phyloP scores from a whole-genome alignment of 2,113 vertebrate genomes.

The Strigops habroptila region DNA sequence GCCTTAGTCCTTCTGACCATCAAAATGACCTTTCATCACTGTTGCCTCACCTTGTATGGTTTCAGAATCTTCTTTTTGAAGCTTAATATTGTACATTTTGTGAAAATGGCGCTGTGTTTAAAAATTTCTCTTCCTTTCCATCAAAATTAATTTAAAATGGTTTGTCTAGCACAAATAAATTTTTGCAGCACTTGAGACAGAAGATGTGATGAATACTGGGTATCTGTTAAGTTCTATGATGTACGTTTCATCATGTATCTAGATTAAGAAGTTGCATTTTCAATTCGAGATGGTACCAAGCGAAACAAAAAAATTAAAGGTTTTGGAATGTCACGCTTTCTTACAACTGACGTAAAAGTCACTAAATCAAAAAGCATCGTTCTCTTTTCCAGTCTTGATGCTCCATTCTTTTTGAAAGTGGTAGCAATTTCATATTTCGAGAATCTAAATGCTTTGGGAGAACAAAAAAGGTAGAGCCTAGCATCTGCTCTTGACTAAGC shows the following conservation, averaged over 20 bases:
- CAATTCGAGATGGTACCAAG: neutral
- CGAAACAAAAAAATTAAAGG: neutral
- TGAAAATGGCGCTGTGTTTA: neutral
- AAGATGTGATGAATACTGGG: neutral
- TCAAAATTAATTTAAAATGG: neutral
- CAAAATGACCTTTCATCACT: neutral
- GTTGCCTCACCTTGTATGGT: neutral
- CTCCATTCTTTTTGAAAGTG: neutral
- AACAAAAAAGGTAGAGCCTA: neutral
- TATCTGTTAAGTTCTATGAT: neutral
- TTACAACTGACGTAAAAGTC: neutral
- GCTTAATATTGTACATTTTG: neutral
- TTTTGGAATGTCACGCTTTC: neutral
- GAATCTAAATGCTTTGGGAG: neutral
- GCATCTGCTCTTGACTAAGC: neutral
- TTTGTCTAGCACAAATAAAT: neutral
- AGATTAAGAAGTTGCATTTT: neutral
- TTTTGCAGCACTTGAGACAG: neutral
- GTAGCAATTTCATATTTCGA: neutral
- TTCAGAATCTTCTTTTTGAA: neutral
- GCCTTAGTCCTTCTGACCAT: neutral
- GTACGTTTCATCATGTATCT: neutral
- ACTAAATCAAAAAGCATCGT: neutral
- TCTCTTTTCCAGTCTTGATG: neutral
- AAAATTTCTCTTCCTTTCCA: neutral